Base-by-base conservation (phyloP, 2,888 invertebrate species). In the Zygothrica quintamaculata region DNA sequence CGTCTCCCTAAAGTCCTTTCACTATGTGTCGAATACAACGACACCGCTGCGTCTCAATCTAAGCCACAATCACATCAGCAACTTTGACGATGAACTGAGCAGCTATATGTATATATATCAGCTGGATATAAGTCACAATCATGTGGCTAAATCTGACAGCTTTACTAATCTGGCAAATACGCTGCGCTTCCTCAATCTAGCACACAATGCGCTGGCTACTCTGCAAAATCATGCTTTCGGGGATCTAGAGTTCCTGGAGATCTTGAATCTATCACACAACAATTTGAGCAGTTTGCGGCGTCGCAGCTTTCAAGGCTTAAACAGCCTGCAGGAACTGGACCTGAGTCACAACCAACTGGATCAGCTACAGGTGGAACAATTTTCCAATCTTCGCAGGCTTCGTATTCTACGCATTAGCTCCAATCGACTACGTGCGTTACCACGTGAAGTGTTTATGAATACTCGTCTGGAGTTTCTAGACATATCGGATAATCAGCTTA, bases 401-500 rank as follows among this genome's bases (percentile, higher is more conserved):
- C 92, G 96, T 58, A 94, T 95, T 66, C 90, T 97, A 34, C 94
- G 95, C 89, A 90, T 97, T 62, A 93, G 94, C 68, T 93, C 93
- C 61, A 97, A 97, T 89, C 93, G 93, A 69, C 90, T 97, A 69
- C 93, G 94, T 80, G 93, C 95, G 8, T 91, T 97, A 34, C 95
- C 96, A 0, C 93, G 95, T 56, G 96, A 96, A 74, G 94, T 95
- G 4, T 96, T 96, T 88, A 94, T 94, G 88, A 95, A 95, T 70
- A 96, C 96, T 0, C 93, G 94, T 12, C 91, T 97, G 48, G 96
- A 96, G 89, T 95, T 95, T 89, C 91, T 97, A 46, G 96, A 97
- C 88, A 92, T 97, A 70, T 94, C 95, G 71, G 93, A 93, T 73
- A 97, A 97, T 88, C 94, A 94, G 74, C 93, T 97, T 77, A 93